phyloP scores from a whole-genome alignment of 1,140 invertebrate genomes.

The Heliothis subflexa region DNA sequence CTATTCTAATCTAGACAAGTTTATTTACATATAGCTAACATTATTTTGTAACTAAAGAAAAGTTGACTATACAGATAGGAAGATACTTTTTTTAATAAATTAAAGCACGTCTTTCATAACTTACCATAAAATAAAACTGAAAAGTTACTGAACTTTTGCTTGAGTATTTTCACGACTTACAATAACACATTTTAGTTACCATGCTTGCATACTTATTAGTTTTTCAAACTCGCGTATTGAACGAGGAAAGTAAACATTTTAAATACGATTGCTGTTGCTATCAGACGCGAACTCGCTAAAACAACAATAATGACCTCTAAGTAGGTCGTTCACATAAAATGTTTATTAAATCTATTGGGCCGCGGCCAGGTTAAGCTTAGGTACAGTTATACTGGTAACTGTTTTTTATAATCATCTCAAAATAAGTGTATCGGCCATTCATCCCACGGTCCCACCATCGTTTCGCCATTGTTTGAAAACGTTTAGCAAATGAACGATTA shows the following conservation, averaged over 20 bases:
- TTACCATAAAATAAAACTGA: too few species aligned
- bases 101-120: too few species aligned
- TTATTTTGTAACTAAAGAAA: not conserved
- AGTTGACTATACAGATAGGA: too few species aligned
- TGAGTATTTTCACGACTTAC: too few species aligned
- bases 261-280: not conserved
- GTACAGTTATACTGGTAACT: slow-evolving; percentile 23
- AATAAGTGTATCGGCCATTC: not conserved
- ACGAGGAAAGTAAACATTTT: not conserved
- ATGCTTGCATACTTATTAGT: too few species aligned
- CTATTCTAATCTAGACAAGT: slow-evolving; percentile 4
- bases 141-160: too few species aligned
- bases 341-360: slow-evolving; percentile 25
- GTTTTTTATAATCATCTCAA: not conserved
- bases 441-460: not conserved
- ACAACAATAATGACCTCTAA: slow-evolving; percentile 34
- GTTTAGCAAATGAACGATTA: not conserved
- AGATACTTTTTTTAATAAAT: too few species aligned
- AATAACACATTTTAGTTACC: too few species aligned
- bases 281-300: not conserved
- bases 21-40: slow-evolving; percentile 25
- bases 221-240: too few species aligned
- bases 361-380: slow-evolving; percentile 14
- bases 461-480: not conserved
- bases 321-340: slow-evolving; percentile 30